Conservation (phyloP, 64 coral and sea anemone species). For the Stichodactyla mertensii region DNA sequence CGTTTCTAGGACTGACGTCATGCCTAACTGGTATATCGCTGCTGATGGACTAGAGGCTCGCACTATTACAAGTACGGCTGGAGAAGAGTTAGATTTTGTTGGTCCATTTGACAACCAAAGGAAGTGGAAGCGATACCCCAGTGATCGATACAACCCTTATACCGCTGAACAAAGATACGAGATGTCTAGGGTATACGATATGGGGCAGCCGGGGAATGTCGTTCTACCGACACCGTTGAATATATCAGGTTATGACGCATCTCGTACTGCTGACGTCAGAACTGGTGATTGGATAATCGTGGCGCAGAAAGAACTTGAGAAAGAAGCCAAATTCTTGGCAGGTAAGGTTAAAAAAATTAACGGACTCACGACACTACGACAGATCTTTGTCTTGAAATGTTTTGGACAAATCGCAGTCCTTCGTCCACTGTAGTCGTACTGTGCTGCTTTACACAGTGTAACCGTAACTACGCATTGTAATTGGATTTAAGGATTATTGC, state of each 20-base stretch:
- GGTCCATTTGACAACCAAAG: constrained; percentile 20
- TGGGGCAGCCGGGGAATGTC: constrained; percentile 11
- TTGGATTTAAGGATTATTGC: too few species aligned
- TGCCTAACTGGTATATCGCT: constrained; percentile 67
- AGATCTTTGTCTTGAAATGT: neutral
- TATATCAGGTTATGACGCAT: neutral
- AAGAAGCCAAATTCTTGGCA: constrained; percentile 25
- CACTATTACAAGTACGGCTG: constrained; percentile 50
- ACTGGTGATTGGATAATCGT: neutral
- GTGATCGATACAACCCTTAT: constrained; percentile 30
- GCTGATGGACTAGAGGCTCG: constrained; percentile 34
- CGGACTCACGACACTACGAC: neutral
- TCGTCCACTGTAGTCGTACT: too few species aligned
- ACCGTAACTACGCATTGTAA: too few species aligned
- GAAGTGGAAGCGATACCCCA: constrained; percentile 43
- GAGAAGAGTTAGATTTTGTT: constrained; percentile 50
- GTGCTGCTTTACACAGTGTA: too few species aligned
- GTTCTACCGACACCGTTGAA: constrained; percentile 17
- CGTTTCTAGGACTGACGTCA: constrained; percentile 37
- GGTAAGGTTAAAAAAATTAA: neutral
- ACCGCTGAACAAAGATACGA: constrained; percentile 26
- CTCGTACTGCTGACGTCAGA: neutral
- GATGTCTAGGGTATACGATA: neutral
- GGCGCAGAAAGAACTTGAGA: constrained; percentile 10
- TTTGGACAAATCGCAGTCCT: neutral